Evolutionary conservation across 2,113 vertebrate species (phyloP), one percentile per base, ranked within the genome.

Genomic region (Loxodonta africana): DNA sequence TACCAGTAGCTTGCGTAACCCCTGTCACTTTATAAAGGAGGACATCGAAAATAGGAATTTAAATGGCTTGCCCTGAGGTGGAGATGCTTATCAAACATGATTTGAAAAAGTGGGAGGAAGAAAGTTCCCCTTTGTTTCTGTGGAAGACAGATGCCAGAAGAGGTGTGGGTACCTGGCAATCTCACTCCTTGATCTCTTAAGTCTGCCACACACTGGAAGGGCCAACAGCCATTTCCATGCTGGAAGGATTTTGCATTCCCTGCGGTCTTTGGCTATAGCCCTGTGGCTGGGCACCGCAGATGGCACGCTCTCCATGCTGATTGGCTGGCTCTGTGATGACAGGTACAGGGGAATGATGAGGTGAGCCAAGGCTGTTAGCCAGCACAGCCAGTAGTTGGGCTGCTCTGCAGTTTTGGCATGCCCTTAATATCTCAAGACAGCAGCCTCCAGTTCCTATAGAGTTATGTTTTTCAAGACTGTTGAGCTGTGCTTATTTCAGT

Each of bases 1-100:
- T 18, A 71, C 30, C 33, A 44, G 21, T 0, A 44, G 74, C 23
- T 18, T 18, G 21, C 26, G 3, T 0, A 9, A 60, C 4, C 20
- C 78, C 33, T 14, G 17, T 18, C 18, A 23, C 4, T 44, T 30
- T 53, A 90, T 84, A 28, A 41, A n/a, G 2, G 62, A 60, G 41
- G 46, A 67, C 1, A 71, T 12, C 53, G 5, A 30, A 57, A 37
- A 41, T 1, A 7, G 48, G 71, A 8, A 1, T n/a, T n/a, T 21
- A 25, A 57, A 21, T 8, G 33, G 37, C 30, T 1, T 57, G 51
- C 25, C 44, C 23, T 14, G 23, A 20, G 33, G n/a, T 48, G 51
- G 33, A 57, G 88, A 73, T 69, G 33, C 23, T 83, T 57, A 46
- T 46, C 91, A n/a, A 6, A n/a, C 90, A n/a, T 8, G 62, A 18